Evolutionary conservation across 2,113 vertebrate genomes (phyloP), one percentile per base, ranked within the genome.

Genomic region (Recurvirostra avosetta): DNA sequence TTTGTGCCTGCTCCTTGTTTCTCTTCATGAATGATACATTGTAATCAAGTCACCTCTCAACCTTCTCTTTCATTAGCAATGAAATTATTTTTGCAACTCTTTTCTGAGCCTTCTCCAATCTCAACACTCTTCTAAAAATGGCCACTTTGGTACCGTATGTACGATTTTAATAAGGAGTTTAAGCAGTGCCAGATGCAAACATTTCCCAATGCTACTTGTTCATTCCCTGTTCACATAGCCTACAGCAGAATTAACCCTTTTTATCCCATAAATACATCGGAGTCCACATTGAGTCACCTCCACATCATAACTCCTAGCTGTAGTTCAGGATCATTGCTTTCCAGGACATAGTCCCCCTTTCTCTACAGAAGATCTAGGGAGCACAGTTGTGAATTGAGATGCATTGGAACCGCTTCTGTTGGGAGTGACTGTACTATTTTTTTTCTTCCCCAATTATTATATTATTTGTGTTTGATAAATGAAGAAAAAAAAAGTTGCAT

Each of bases 11-110:
- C 43, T 93, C 43, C 71, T 88, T 83, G 45, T 86, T 88, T 77
- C 72, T 88, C 75, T 91, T 91, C 59, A 67, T 83, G 67, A 92
- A 80, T 84, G 86, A 88, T 74, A 83, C 36, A 88, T 34, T 45
- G 26, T 84, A 77, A 96, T 95, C 68, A 92, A 95, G 63, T 80
- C 83, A 96, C 72, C 63, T 84, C 38, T 94, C 72, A 88, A 80
- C 68, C 68, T 77, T 79, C 72, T 58, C 50, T 86, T 92, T 92
- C 75, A 58, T 95, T 92, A 94, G 22, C n/a, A 80, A 53, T 63
- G 38, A 92, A 91, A 92, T 84, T 88, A 89, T 84, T 89, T 96
- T 74, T 95, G 26, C 45, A 63, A 86, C 32, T 77, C 20, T 88
- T 77, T 94, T 62, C 59, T 71, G 65, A 94, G 38, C 63, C n/a